Conservation (phyloP, 1,140 invertebrate species). For the Cydia fagiglandana region DNA sequence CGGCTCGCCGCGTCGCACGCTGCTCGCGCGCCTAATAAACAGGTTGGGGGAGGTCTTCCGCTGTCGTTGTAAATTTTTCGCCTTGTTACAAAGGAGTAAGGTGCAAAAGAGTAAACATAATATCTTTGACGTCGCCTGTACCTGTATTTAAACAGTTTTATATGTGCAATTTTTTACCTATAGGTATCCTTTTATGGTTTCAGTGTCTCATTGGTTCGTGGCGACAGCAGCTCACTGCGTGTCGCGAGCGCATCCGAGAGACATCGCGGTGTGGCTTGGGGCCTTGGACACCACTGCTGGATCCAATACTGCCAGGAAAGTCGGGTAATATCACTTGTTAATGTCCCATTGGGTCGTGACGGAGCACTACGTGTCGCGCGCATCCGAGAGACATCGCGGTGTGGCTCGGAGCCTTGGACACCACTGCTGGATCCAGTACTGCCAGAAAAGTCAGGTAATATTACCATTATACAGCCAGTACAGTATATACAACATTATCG, state of each 20-base stretch:
- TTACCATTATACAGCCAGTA: too few relatives aligned
- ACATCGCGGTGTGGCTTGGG: conserved; percentile 89
- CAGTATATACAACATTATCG: too few relatives aligned
- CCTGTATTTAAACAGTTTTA: too few relatives aligned
- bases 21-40: too few relatives aligned
- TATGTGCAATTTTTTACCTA: neutral
- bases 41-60: too few relatives aligned
- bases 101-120: too few relatives aligned
- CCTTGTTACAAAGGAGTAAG: too few relatives aligned
- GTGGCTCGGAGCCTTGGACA: conserved; percentile 90
- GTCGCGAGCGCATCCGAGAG: conserved; percentile 84
- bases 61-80: too few relatives aligned
- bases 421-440: conserved; percentile 84
- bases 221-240: conserved; percentile 89
- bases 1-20: too few relatives aligned
- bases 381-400: conserved; percentile 87
- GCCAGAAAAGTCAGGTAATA: conserved; percentile 83
- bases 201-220: conserved; percentile 83
- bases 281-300: conserved; percentile 89
- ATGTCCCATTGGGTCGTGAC: conserved; percentile 81
- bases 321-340: conserved; percentile 66
- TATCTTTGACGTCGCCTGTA: too few relatives aligned
- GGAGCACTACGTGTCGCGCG: conserved; percentile 88
- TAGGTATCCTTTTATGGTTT: conserved; percentile 8
- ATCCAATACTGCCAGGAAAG: conserved; percentile 83